A percentile compares a stretch with the other conserved stretches of the same genome.
Conservation (phyloP, 1,140 invertebrate genomes). For the Drepana arcuata region DNA sequence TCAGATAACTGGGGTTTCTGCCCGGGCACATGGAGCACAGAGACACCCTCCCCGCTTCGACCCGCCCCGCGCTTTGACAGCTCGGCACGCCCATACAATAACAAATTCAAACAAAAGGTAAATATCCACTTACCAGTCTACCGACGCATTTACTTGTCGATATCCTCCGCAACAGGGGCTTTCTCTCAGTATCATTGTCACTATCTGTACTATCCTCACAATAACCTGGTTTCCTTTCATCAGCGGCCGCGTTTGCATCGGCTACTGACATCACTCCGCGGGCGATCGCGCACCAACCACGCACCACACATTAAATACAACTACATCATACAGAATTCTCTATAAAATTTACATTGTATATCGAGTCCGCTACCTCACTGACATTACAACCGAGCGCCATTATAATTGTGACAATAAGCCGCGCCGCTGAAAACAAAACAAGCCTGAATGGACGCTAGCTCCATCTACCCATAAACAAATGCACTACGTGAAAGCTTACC, state of each 20-base stretch:
- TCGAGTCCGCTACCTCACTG: conserved; percentile 44
- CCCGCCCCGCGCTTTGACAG: conserved; percentile 28
- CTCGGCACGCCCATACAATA: conserved; percentile 43
- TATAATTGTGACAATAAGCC: conserved; percentile 47
- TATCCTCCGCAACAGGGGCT: conserved; percentile 46
- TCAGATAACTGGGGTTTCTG: conserved; percentile 15
- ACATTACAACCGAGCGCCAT: conserved; percentile 62
- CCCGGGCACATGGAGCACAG: conserved; percentile 45
- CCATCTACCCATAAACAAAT: too few species aligned
- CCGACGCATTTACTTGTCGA: conserved; percentile 64
- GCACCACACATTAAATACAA: conserved; percentile 38
- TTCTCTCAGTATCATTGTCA: conserved; percentile 59
- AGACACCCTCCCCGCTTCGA: too few species aligned
- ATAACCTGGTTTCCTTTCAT: conserved; percentile 34
- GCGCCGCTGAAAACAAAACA: conserved; percentile 60
- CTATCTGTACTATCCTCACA: conserved; percentile 59
- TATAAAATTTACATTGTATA: conserved; percentile 50
- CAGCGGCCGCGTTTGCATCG: conserved; percentile 23
- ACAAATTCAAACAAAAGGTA: conserved; percentile 7
- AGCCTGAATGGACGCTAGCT: too few species aligned
- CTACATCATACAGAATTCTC: conserved; percentile 64
- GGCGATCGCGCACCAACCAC: conserved; percentile 36
- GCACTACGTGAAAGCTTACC: too few species aligned
- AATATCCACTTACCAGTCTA: conserved; percentile 53
- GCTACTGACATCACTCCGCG: conserved; percentile 55